Percentiles rank a stretch among this genome's conserved stretches.
Evolutionary conservation across 2,888 invertebrate genomes (phyloP).

Genomic region (Colletes collaris): DNA sequence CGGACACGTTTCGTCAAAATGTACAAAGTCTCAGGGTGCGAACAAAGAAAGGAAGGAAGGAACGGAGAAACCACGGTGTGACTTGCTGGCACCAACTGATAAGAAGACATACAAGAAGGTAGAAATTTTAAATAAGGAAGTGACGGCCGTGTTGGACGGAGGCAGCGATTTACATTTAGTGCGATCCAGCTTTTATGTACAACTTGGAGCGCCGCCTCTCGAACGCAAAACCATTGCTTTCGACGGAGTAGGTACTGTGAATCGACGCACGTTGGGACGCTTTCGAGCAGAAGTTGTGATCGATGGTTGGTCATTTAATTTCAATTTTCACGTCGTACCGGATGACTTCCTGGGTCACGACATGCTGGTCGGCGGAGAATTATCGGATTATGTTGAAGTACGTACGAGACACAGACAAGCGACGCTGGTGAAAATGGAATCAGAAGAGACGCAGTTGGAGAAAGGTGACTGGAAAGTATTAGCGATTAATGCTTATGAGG

Average conservation of each 20-base stretch:
- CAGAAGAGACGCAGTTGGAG: background rate
- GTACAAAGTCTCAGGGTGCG: constrained; percentile 3
- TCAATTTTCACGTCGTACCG: background rate
- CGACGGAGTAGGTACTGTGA: constrained; percentile 12
- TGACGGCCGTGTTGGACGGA: background rate
- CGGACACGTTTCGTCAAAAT: constrained; percentile 54
- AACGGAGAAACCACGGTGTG: constrained; percentile 1
- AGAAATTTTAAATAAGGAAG: background rate
- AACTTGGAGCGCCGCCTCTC: background rate
- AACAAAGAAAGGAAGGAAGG: constrained; percentile 7
- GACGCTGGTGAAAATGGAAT: background rate
- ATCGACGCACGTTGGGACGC: constrained; percentile 1
- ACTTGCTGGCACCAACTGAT: background rate
- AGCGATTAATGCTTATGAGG: constrained; percentile 1
- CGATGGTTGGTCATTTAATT: background rate
- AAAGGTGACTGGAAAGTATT: background rate
- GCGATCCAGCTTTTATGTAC: background rate
- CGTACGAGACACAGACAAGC: background rate
- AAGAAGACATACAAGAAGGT: background rate
- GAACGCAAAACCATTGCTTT: background rate
- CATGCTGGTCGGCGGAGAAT: background rate
- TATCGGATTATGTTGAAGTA: background rate
- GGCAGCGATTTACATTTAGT: constrained; percentile 2
- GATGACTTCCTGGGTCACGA: constrained; percentile 1
- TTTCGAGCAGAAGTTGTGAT: background rate